phyloP scores from a whole-genome alignment of 2,113 vertebrate genomes.

The Typhlomys cinereus region DNA sequence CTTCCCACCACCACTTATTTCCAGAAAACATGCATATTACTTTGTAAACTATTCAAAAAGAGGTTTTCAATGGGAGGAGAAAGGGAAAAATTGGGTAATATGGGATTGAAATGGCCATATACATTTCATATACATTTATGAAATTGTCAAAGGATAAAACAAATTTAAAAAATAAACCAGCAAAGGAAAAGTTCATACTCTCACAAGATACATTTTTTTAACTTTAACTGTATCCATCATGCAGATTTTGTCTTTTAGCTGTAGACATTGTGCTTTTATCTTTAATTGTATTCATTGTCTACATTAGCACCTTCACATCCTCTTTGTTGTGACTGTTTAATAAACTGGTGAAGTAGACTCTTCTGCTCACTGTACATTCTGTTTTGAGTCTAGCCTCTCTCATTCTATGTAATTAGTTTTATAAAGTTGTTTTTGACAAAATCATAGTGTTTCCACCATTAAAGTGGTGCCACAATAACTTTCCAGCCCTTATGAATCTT shows the following conservation, averaged over 20 bases:
- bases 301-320: neutral
- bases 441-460: neutral
- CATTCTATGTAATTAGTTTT: neutral
- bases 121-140: too few relatives aligned
- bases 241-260: neutral
- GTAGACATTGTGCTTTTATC: neutral
- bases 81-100: too few relatives aligned
- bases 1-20: neutral
- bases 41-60: too few relatives aligned
- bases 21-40: too few relatives aligned
- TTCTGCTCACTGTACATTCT: neutral
- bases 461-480: neutral
- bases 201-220: too few relatives aligned
- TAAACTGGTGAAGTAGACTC: neutral
- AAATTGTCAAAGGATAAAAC: too few relatives aligned
- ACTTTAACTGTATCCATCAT: neutral
- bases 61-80: too few relatives aligned
- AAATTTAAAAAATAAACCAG: too few relatives aligned
- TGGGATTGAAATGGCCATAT: too few relatives aligned
- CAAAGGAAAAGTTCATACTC: neutral
- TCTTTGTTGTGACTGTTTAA: neutral
- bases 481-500: neutral
- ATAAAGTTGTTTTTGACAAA: slow-evolving; percentile 1
- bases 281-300: too few relatives aligned
- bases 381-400: neutral